Conservation (phyloP, 1,140 invertebrate genomes). For the Hermetia illucens region DNA sequence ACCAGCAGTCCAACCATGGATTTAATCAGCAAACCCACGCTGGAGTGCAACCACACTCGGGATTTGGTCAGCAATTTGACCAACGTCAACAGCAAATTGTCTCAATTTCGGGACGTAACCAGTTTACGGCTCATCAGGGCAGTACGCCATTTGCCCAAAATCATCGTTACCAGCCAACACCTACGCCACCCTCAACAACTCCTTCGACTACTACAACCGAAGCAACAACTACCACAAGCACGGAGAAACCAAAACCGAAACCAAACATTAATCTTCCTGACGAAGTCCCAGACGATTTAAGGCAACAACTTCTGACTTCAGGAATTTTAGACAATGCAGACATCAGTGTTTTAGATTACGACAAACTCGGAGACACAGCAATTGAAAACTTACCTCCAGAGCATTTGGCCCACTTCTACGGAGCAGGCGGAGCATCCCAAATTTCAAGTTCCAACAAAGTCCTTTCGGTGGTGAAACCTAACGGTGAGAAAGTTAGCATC, state of each 20-base stretch:
- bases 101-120: background rate
- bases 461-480: constrained; percentile 43
- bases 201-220: constrained; percentile 8
- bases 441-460: constrained; percentile 52
- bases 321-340: constrained; percentile 75
- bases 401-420: constrained; percentile 69
- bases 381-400: constrained; percentile 72
- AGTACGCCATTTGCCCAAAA: constrained; percentile 4
- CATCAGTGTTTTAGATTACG: constrained; percentile 71
- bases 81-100: background rate
- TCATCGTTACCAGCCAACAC: constrained; percentile 6
- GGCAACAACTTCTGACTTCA: constrained; percentile 66
- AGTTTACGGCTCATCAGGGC: background rate
- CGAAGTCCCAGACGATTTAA: constrained; percentile 73
- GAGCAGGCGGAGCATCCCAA: constrained; percentile 54
- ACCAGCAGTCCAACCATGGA: too few species aligned
- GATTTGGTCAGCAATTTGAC: too few species aligned
- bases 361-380: constrained; percentile 75
- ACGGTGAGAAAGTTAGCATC: constrained; percentile 37
- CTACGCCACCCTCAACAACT: constrained; percentile 9
- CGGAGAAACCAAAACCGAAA: constrained; percentile 30
- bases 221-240: constrained; percentile 10
- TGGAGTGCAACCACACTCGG: constrained; percentile 5
- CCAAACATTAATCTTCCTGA: constrained; percentile 52
- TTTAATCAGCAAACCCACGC: constrained; percentile 1